Percentiles rank a stretch among this genome's conserved stretches.
These are phyloP conservation scores for Vireo altiloquus DNA, from an alignment of 2,113 vertebrate species.

Conservation along the genomic window DNA sequence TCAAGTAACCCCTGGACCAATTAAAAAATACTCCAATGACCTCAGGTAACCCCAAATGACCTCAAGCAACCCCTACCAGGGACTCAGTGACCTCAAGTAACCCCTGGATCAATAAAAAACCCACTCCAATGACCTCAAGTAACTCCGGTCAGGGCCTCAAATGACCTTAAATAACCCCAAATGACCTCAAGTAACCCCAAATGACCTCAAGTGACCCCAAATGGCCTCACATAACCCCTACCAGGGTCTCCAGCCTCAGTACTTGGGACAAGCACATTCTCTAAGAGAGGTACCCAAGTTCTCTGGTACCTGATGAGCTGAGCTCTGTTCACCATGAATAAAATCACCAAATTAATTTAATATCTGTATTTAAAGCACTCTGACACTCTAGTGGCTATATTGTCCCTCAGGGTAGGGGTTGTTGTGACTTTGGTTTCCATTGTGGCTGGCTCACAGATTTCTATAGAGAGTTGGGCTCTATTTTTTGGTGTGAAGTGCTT, in stretches of 20 bases:
- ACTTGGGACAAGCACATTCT: neutral
- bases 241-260: neutral
- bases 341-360: neutral
- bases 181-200: too few species aligned
- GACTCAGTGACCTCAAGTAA: too few species aligned
- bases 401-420: neutral
- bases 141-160: too few species aligned
- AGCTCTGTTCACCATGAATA: neutral
- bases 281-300: neutral
- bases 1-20: neutral
- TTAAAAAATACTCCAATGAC: too few species aligned
- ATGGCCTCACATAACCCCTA: neutral
- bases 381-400: fast-evolving
- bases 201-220: neutral
- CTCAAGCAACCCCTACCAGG: too few species aligned
- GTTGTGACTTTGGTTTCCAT: neutral
- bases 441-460: neutral
- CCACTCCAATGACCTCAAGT: neutral
- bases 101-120: too few species aligned
- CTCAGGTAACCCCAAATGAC: neutral
- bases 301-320: neutral
- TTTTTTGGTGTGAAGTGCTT: neutral
- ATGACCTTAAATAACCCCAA: too few species aligned
- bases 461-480: fast-evolving
- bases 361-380: neutral